A percentile compares a stretch with the other conserved stretches of the same genome.
phyloP scores from a whole-genome alignment of 2,888 invertebrate genomes.

The Entomobrya proxima region DNA sequence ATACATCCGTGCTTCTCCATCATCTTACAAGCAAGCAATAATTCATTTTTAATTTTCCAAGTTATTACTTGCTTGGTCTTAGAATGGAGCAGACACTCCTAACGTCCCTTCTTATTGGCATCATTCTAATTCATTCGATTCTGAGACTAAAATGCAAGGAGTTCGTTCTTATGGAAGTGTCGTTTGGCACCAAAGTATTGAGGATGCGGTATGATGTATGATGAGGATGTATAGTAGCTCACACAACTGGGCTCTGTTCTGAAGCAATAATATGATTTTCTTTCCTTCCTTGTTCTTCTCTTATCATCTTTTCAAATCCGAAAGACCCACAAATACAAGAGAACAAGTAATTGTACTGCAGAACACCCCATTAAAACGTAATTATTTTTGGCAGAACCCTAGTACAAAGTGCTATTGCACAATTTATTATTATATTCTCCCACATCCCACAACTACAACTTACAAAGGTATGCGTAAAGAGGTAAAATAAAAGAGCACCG shows the following conservation, averaged over 20 bases:
- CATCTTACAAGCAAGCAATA: not conserved
- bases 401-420: not conserved
- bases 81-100: not conserved
- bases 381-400: constrained; percentile 1
- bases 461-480: too few relatives aligned
- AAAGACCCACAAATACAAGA: not conserved
- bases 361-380: constrained; percentile 10
- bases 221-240: too few relatives aligned
- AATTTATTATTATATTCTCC: too few relatives aligned
- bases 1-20: not conserved
- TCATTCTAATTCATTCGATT: not conserved
- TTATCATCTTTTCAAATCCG: not conserved
- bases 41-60: not conserved
- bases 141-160: not conserved
- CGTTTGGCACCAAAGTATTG: not conserved
- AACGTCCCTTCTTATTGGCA: not conserved
- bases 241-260: too few relatives aligned
- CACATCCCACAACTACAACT: too few relatives aligned
- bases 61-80: not conserved
- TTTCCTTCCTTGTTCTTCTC: not conserved
- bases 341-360: not conserved
- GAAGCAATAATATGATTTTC: not conserved
- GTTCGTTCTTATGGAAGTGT: not conserved
- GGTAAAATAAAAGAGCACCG: not conserved
- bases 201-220: too few relatives aligned